These are phyloP conservation scores for Drosophila vallismaia DNA, from an alignment of 2,888 invertebrate genomes.

Conservation along the genomic window DNA sequence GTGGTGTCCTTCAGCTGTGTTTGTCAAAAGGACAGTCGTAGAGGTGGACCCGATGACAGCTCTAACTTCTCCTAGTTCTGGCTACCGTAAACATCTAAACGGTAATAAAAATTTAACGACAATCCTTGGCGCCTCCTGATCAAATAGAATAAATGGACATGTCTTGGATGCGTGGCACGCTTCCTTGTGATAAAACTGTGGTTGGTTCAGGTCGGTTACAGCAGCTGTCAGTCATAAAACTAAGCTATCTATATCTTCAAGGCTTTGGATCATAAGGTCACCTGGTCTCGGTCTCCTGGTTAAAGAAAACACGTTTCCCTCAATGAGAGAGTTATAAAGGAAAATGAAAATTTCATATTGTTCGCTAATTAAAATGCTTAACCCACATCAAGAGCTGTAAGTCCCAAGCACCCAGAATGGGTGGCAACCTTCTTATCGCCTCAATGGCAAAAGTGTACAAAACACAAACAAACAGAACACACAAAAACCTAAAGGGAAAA, in stretches of 20 bases:
- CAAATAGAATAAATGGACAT: constrained; percentile 32
- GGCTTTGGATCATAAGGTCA: constrained; percentile 34
- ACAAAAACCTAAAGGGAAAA: constrained; percentile 20
- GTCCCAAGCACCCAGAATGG: constrained; percentile 42
- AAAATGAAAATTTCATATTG: constrained; percentile 48
- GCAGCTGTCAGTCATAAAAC: constrained; percentile 44
- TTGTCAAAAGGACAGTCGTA: constrained; percentile 26
- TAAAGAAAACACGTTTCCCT: constrained; percentile 15
- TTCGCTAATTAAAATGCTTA: constrained; percentile 77
- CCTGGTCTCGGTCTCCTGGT: constrained; percentile 12
- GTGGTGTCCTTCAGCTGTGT: constrained; percentile 26
- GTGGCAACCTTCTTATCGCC: constrained; percentile 44
- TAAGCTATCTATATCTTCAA: constrained; percentile 37
- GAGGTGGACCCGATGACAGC: constrained; percentile 25
- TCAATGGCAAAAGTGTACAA: constrained; percentile 36
- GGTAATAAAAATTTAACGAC: constrained; percentile 48
- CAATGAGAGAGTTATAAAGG: constrained; percentile 2
- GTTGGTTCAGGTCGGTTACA: constrained; percentile 27
- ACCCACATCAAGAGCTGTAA: constrained; percentile 72
- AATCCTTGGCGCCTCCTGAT: constrained; percentile 34
- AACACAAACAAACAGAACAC: constrained; percentile 44
- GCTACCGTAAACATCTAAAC: constrained; percentile 58
- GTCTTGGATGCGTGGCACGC: constrained; percentile 32
- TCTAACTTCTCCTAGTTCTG: constrained; percentile 23
- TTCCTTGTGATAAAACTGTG: constrained; percentile 41